Percentiles rank a stretch among this genome's conserved stretches.
phyloP scores from a whole-genome alignment of 2,888 invertebrate species.

The Blastobasis adustella region DNA sequence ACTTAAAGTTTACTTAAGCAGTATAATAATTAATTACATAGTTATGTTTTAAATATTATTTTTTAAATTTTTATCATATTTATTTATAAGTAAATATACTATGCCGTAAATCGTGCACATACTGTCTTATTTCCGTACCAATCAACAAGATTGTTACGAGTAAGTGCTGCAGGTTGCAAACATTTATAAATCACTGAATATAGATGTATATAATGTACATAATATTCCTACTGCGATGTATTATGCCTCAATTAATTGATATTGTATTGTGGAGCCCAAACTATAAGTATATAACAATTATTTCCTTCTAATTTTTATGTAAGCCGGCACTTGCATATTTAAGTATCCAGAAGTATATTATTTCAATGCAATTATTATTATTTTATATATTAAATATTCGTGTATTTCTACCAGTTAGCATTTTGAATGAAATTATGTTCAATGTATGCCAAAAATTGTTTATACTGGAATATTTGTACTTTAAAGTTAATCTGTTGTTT shows the following conservation, averaged over 20 bases:
- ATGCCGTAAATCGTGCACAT: too few species aligned
- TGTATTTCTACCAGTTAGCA: slow-evolving; percentile 55
- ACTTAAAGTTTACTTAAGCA: too few species aligned
- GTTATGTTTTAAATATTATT: too few species aligned
- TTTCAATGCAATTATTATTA: slow-evolving; percentile 36
- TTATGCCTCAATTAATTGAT: background rate
- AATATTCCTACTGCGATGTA: slow-evolving; percentile 22
- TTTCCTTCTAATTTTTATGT: slow-evolving; percentile 21
- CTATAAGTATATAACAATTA: slow-evolving; percentile 15
- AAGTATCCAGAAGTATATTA: slow-evolving; percentile 26
- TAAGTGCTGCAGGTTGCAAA: too few species aligned
- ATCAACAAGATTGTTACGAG: too few species aligned
- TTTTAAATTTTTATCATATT: too few species aligned
- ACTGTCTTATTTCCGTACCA: too few species aligned
- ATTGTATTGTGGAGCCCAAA: slow-evolving; percentile 21
- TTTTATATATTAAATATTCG: slow-evolving; percentile 24
- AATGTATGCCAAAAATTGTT: slow-evolving; percentile 6
- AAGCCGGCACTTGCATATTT: slow-evolving; percentile 54
- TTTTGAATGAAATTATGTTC: slow-evolving; percentile 30
- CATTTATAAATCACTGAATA: too few species aligned
- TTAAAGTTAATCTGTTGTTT: too few species aligned
- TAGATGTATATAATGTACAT: background rate
- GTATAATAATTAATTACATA: too few species aligned
- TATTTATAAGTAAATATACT: too few species aligned
- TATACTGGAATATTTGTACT: background rate